Evolutionary conservation across 2,888 invertebrate species (phyloP).

Genomic region (Dryocosmus kuriphilus): DNA sequence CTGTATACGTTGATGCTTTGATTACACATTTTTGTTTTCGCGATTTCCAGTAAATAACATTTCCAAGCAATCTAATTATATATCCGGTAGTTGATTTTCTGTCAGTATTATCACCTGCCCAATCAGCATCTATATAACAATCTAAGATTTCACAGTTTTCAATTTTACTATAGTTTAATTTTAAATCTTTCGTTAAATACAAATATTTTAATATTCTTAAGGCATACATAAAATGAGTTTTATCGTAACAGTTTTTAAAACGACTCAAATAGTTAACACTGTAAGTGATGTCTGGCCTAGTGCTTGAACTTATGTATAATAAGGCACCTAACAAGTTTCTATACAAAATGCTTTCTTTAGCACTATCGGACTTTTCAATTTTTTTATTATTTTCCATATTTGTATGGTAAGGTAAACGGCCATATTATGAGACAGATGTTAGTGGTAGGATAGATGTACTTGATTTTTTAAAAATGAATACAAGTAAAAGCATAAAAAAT

Average conservation of each 20-base stretch:
- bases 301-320: neutral
- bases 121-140: constrained; percentile 47
- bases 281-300: constrained; percentile 7
- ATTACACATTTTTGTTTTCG: constrained; percentile 40
- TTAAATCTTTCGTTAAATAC: constrained; percentile 48
- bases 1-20: constrained; percentile 2
- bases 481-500: too few relatives aligned
- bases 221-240: constrained; percentile 48
- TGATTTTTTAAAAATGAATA: too few relatives aligned
- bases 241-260: constrained; percentile 47
- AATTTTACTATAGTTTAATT: constrained; percentile 44
- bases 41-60: constrained; percentile 50
- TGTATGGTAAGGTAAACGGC: too few relatives aligned
- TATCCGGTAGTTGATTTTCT: constrained; percentile 60
- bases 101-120: too few relatives aligned
- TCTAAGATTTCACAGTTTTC: constrained; percentile 42
- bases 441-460: too few relatives aligned
- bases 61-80: constrained; percentile 69
- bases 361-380: constrained; percentile 30
- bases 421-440: too few relatives aligned
- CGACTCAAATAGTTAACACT: constrained; percentile 52
- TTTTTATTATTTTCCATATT: constrained; percentile 48
- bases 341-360: constrained; percentile 25
- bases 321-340: constrained; percentile 48
- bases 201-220: constrained; percentile 51